Base-by-base conservation (phyloP, 2,797 vertebrate species). In the Coendou prehensilis region DNA sequence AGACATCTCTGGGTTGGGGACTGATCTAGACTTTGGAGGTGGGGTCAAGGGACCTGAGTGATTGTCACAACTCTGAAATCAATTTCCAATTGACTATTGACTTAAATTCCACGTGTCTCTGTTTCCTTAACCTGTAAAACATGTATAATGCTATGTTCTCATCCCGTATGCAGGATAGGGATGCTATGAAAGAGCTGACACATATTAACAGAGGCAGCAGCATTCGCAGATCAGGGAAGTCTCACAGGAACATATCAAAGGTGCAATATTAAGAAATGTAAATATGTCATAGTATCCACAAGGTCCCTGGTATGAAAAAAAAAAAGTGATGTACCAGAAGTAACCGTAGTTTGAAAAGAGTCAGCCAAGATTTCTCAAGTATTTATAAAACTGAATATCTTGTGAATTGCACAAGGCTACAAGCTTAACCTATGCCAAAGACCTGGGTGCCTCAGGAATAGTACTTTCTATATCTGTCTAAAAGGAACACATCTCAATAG, bases 301-400 rank as follows among this genome's bases (percentile, higher is more conserved):
- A 41, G 4, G 56, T 41, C 37, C 30, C 5, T 18, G 15, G 64
- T 26, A 73, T 23, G n/a, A 54, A 87, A 54, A 18, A 54, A 18
- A 87, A 37, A 71, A n/a, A 73, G 5, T 28, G 17, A 22, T 23
- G n/a, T 0, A 45, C 4, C 52, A 45, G 67, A 61, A 79, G 26
- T 22, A 59, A 82, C 26, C 69, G 9, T 33, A 50, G 71, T 87
- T 92, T 87, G 63, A 69, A 96, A 83, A 59, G 28, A 59, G 45
- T 83, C 79, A 78, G 61, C n/a, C 45, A 73, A 82, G 10, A 41
- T 45, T 20, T 45, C 73, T 87, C 37, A 18, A 23, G 11, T 4
- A 50, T 87, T 87, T 75, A 33, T 28, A 86, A 59, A 79, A 52
- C 30, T 10, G 41, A 86, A 13, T 75, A 59, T 50, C 14, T 57